Evolutionary conservation across 2,888 invertebrate genomes (phyloP), one percentile per base, ranked within the genome.

Genomic region (Hypena proboscidalis): DNA sequence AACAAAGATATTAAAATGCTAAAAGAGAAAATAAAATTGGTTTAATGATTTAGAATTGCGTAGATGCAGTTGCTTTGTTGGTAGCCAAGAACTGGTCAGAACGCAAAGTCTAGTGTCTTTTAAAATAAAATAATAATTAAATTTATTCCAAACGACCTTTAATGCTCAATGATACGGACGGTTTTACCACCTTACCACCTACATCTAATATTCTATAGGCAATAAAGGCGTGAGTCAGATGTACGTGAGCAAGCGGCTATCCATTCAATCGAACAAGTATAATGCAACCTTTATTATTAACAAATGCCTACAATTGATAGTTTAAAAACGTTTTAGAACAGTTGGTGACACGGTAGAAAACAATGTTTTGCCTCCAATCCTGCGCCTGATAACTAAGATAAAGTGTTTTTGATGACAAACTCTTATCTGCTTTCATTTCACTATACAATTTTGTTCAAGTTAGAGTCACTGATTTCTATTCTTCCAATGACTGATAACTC

Each of bases 181-280:
- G 51, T 54, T 33, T 41, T 34, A 19, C 40, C 42, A 48, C 40
- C 48, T 53, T 47, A 58, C 42, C 51, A 42, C 48, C 56, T 47
- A 58, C 60, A 54, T 45, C 41, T 30, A 51, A 51, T 51, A 43
- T 38, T 58, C 39, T 23, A 48, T 43, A 45, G 41, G 37, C 27
- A 37, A 45, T 47, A 35, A 26, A 51, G 27, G 34, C 25, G 37
- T 55, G 65, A 63, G 34, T 71, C 72, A 68, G 47, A 35, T 21
- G 35, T 52, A 60, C 62, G 49, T 60, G 63, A 53, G 49, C 57
- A 45, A 33, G 44, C 37, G 31, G 22, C 48, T 59, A 56, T 65
- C 44, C 46, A 52, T 47, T 54, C 47, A 50, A 48, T 8, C 40
- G n/a, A 46, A 39, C 40, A 44, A 49, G 35, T 56, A 47, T 11